A percentile compares a stretch with the other conserved stretches of the same genome.
Evolutionary conservation across 2,888 invertebrate species (phyloP).

Genomic region (Amiota minor): DNA sequence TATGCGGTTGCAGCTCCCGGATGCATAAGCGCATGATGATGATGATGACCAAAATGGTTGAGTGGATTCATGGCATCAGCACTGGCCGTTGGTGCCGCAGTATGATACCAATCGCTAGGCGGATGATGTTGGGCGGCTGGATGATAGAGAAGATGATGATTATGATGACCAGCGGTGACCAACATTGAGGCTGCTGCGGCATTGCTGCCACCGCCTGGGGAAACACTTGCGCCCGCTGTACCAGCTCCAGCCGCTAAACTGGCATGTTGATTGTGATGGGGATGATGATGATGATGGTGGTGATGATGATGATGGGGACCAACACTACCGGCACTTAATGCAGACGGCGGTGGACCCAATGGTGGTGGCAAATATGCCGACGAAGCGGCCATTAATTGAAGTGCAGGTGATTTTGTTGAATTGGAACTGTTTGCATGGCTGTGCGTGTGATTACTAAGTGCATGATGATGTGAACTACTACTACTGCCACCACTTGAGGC

Average conservation of each 20-base stretch:
- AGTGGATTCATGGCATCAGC: constrained; percentile 73
- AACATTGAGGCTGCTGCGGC: constrained; percentile 67
- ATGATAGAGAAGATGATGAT: constrained; percentile 73
- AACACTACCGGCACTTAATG: constrained; percentile 43
- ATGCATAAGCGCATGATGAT: constrained; percentile 79
- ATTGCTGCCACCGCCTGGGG: constrained; percentile 58
- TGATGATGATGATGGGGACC: constrained; percentile 21
- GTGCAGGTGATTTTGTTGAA: constrained; percentile 67
- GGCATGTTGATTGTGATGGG: constrained; percentile 61
- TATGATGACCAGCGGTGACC: constrained; percentile 68
- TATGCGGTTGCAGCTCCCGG: constrained; percentile 84
- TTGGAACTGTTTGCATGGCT: constrained; percentile 50
- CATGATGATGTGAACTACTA: constrained; percentile 63
- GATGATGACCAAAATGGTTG: constrained; percentile 77
- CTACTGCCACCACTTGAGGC: constrained; percentile 69
- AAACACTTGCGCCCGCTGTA: constrained; percentile 54
- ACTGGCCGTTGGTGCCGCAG: constrained; percentile 70
- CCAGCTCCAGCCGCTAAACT: constrained; percentile 39
- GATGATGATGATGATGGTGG: constrained; percentile 57
- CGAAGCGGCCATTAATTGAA: constrained; percentile 66
- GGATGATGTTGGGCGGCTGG: constrained; percentile 73
- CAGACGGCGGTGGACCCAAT: constrained; percentile 69
- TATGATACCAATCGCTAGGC: constrained; percentile 73
- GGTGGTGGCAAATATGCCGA: constrained; percentile 71
- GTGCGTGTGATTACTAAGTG: constrained; percentile 52